phyloP scores from a whole-genome alignment of 53 echinoderm and acorn worm species.

The Crossaster papposus region DNA sequence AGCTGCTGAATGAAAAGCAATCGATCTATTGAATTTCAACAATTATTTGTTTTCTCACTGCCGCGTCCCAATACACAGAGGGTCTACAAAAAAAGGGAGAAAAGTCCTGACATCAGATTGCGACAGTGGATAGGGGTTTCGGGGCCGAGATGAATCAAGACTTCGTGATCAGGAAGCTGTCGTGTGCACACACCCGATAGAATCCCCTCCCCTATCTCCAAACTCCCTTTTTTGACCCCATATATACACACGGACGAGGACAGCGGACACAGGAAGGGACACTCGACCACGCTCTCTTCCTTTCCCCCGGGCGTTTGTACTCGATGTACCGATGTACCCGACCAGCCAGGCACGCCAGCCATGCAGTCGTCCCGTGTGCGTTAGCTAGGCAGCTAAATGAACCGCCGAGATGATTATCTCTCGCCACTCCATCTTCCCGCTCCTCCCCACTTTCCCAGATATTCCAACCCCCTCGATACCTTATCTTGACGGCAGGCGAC shows the following conservation, averaged over 20 bases:
- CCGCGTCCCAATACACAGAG: not conserved
- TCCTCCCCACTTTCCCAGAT: constrained; percentile 53
- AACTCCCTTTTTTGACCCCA: not conserved
- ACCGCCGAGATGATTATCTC: constrained; percentile 43
- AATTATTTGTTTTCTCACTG: not conserved
- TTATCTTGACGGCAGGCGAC: constrained; percentile 41
- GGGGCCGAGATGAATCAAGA: constrained; percentile 6
- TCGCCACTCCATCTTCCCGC: constrained; percentile 30
- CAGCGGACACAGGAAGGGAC: not conserved
- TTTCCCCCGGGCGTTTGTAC: constrained; percentile 35
- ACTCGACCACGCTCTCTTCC: not conserved
- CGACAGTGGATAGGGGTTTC: not conserved
- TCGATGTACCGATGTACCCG: not conserved
- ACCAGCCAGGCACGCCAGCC: not conserved
- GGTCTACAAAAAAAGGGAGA: not conserved
- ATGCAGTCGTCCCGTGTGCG: not conserved
- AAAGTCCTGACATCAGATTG: constrained; percentile 29
- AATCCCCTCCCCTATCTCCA: not conserved
- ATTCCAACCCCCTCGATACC: constrained; percentile 42
- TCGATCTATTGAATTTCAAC: not conserved
- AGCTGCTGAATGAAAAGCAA: too few relatives aligned
- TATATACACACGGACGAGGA: not conserved
- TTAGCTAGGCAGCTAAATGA: constrained; percentile 39
- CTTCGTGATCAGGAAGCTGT: constrained; percentile 36
- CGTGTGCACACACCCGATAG: constrained; percentile 3